Evolutionary conservation across 53 echinoderm and acorn worm species (phyloP).

Genomic region (Holothuria leucospilota): DNA sequence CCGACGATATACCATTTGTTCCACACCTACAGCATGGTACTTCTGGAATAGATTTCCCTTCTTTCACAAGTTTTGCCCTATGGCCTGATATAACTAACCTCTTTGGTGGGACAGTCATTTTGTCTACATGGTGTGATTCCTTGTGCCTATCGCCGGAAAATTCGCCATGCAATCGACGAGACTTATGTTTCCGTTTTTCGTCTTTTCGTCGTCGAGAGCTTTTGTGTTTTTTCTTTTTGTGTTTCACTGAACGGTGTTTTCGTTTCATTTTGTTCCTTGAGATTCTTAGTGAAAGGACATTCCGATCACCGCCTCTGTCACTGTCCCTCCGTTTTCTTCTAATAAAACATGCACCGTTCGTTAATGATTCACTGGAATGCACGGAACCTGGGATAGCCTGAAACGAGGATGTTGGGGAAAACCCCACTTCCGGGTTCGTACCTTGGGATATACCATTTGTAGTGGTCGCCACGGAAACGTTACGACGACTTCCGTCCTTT

Average conservation of each 20-base stretch:
- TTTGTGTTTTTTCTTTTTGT: slow-evolving; percentile 61
- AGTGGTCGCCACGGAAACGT: slow-evolving; percentile 33
- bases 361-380: slow-evolving; percentile 7
- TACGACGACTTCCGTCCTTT: background rate
- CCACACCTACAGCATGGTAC: slow-evolving; percentile 86
- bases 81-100: slow-evolving; percentile 85
- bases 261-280: slow-evolving; percentile 81
- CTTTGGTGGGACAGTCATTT: slow-evolving; percentile 15
- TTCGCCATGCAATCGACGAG: background rate
- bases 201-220: slow-evolving; percentile 27
- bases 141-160: background rate
- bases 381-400: slow-evolving; percentile 48
- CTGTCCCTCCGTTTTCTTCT: background rate
- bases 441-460: slow-evolving; percentile 45
- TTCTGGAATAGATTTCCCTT: slow-evolving; percentile 62
- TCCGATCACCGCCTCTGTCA: background rate
- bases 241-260: slow-evolving; percentile 53
- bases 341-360: slow-evolving; percentile 20
- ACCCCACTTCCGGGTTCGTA: slow-evolving; percentile 47
- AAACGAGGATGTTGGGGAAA: slow-evolving; percentile 40
- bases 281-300: slow-evolving; percentile 49
- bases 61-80: slow-evolving; percentile 77
- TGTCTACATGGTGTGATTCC: background rate
- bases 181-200: slow-evolving; percentile 20
- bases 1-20: slow-evolving; percentile 67